phyloP scores from a whole-genome alignment of 2,113 vertebrate genomes.

The Coreoperca whiteheadi region DNA sequence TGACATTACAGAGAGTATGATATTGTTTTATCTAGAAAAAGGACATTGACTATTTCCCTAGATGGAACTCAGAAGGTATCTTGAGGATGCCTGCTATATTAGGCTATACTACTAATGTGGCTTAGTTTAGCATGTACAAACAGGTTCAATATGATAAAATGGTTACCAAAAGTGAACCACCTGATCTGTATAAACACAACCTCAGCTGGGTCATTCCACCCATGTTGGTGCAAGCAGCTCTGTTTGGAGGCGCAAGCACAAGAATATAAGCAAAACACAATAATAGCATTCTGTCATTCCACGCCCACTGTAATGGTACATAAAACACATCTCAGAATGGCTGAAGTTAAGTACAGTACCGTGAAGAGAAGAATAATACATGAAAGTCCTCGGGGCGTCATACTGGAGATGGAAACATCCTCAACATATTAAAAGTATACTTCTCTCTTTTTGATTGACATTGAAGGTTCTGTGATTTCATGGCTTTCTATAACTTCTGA shows the following conservation, averaged over 20 bases:
- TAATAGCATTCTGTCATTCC: slow-evolving; percentile 17
- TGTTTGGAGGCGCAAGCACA: neutral
- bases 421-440: neutral
- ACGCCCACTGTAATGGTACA: slow-evolving; percentile 3
- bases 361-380: neutral
- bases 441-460: slow-evolving; percentile 6
- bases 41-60: neutral
- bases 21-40: neutral
- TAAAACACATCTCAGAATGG: neutral
- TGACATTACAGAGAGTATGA: neutral
- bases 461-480: neutral
- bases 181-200: neutral
- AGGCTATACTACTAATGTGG: neutral
- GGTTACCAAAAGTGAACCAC: neutral
- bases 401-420: neutral
- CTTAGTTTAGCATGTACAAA: neutral
- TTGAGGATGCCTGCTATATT: neutral
- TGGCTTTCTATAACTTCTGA: neutral
- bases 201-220: neutral
- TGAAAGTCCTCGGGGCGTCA: neutral
- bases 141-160: neutral
- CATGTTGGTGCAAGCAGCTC: neutral
- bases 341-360: neutral
- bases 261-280: neutral
- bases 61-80: neutral